Percentiles rank a stretch among this genome's conserved stretches.
Evolutionary conservation across 2,113 vertebrate species (phyloP).

Genomic region (Brachypteracias leptosomus): DNA sequence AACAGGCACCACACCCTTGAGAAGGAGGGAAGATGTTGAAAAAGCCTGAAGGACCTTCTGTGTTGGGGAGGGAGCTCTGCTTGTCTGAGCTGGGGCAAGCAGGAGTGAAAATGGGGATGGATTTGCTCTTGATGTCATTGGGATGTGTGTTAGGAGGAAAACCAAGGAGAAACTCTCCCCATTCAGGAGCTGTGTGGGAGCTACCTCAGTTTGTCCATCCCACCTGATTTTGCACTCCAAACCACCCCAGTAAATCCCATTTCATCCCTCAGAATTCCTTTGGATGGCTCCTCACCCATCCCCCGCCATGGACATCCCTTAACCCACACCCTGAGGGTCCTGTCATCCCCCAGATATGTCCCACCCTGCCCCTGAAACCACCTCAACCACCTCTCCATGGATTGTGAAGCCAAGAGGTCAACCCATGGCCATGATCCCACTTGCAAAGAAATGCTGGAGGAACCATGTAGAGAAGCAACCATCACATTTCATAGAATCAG

Average conservation of each 20-base stretch:
- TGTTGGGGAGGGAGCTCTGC: neutral
- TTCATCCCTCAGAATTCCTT: neutral
- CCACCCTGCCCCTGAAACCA: neutral
- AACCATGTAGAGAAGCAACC: neutral
- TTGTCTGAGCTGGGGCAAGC: neutral
- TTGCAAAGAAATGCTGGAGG: neutral
- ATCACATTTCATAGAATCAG: no score
- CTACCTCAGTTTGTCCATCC: neutral
- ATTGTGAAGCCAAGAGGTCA: neutral
- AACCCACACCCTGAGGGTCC: neutral
- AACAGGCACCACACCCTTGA: neutral
- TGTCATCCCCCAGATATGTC: neutral
- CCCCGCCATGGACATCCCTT: neutral
- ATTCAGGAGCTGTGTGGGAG: rapidly evolving
- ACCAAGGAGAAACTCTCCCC: neutral
- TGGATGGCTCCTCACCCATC: neutral
- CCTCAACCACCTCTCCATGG: neutral
- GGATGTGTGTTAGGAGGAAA: neutral
- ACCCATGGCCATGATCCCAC: neutral
- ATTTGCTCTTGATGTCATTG: neutral
- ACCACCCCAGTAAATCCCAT: neutral
- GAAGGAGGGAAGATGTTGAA: neutral
- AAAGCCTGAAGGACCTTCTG: neutral
- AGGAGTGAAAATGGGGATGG: neutral
- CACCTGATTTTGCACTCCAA: neutral